A percentile compares a stretch with the other conserved stretches of the same genome.
These are phyloP conservation scores for Acanthaster planci DNA, from an alignment of 35 echinoderm and acorn worm species.

Conservation along the genomic window DNA sequence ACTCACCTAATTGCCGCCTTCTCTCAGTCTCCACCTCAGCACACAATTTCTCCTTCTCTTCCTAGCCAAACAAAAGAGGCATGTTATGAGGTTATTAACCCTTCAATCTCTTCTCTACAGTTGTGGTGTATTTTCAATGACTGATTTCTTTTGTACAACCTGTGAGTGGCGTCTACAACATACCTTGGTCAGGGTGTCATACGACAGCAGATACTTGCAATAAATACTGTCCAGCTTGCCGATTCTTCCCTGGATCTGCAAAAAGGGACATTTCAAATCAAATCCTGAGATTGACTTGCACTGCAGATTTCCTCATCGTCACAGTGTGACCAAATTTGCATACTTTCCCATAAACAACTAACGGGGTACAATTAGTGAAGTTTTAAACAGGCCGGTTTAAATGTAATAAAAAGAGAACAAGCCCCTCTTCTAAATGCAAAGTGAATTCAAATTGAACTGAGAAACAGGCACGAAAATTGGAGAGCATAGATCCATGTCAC, in stretches of 20 bases:
- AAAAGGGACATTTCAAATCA: neutral
- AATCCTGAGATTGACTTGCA: too few relatives aligned
- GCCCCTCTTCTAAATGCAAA: too few relatives aligned
- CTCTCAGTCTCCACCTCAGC: slow-evolving; percentile 71
- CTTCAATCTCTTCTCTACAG: neutral
- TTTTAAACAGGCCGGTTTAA: too few relatives aligned
- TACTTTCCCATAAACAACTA: too few relatives aligned
- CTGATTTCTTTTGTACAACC: neutral
- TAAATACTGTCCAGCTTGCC: slow-evolving; percentile 84
- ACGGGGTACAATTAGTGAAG: too few relatives aligned
- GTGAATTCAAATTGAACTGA: too few relatives aligned
- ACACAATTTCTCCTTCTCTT: slow-evolving; percentile 77
- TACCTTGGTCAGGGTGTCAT: slow-evolving; percentile 82
- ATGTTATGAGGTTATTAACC: neutral
- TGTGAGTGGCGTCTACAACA: neutral
- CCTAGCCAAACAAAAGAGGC: slow-evolving; percentile 18
- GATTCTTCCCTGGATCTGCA: slow-evolving; percentile 72
- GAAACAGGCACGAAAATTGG: too few relatives aligned
- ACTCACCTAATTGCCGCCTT: slow-evolving; percentile 65
- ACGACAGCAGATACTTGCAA: slow-evolving; percentile 85
- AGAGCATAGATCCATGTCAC: too few relatives aligned
- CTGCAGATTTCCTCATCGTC: too few relatives aligned
- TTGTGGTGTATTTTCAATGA: neutral
- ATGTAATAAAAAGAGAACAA: too few relatives aligned
- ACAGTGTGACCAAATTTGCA: too few relatives aligned